Percentiles rank a stretch among this genome's conserved stretches.
Evolutionary conservation across 2,113 vertebrate genomes (phyloP).

Genomic region (Monarcha castaneiventris): DNA sequence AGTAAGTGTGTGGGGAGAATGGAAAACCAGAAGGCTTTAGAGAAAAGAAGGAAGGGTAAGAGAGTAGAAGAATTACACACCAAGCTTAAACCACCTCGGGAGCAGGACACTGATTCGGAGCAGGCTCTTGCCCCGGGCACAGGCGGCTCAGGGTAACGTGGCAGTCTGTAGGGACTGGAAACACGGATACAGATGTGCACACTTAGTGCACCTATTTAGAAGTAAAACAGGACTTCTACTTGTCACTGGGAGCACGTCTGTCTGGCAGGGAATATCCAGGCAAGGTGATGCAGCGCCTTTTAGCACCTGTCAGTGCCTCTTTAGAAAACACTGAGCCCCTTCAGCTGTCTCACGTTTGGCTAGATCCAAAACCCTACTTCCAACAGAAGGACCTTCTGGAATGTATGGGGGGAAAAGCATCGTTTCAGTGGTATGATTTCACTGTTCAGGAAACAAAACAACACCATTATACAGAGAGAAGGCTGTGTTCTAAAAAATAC

Average conservation of each 20-base stretch:
- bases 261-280: not conserved
- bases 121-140: not conserved
- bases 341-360: not conserved
- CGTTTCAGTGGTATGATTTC: not conserved
- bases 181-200: fast-evolving
- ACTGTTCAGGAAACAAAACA: not conserved
- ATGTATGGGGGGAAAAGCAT: fast-evolving
- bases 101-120: fast-evolving
- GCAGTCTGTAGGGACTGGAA: not conserved
- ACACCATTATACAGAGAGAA: not conserved
- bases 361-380: not conserved
- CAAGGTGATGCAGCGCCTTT: not conserved
- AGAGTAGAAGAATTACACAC: not conserved
- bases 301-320: not conserved
- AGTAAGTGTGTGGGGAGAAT: fast-evolving
- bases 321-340: not conserved
- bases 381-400: not conserved
- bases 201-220: not conserved
- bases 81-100: not conserved
- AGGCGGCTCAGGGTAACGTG: not conserved
- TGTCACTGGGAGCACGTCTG: not conserved
- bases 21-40: not conserved
- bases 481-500: not conserved
- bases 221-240: not conserved
- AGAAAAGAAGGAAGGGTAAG: not conserved